Conservation (phyloP, 1,140 invertebrate species). For the Dolichoris vasculosae region DNA sequence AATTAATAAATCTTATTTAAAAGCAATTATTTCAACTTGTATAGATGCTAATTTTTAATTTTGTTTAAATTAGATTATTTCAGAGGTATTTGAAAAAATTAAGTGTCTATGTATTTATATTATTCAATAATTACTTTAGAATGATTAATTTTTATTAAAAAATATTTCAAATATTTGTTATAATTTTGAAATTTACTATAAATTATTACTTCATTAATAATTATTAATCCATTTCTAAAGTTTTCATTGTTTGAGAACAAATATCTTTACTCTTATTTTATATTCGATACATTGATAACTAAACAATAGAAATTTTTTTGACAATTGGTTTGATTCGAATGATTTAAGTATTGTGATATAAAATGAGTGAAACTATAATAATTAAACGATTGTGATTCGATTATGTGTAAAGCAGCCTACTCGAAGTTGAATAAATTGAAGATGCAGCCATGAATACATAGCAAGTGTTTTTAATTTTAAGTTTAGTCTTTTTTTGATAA, state of each 20-base stretch:
- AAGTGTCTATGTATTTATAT: too few relatives aligned
- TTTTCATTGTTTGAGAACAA: not conserved
- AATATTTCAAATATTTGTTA: too few relatives aligned
- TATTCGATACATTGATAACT: not conserved
- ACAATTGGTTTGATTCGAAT: constrained; percentile 25
- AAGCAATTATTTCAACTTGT: not conserved
- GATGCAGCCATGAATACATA: constrained; percentile 5
- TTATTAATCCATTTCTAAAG: too few relatives aligned
- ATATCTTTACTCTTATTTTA: not conserved
- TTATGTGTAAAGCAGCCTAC: constrained; percentile 31
- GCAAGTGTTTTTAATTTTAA: constrained; percentile 6
- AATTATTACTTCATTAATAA: not conserved
- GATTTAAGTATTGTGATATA: not conserved
- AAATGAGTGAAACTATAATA: constrained; percentile 26
- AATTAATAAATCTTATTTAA: not conserved
- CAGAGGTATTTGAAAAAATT: too few relatives aligned
- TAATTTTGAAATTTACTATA: not conserved
- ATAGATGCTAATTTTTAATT: not conserved
- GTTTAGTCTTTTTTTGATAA: not conserved
- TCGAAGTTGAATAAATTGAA: constrained; percentile 3
- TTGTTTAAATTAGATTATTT: not conserved
- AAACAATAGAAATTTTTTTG: constrained; percentile 32
- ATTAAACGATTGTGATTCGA: constrained; percentile 21
- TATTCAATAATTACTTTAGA: too few relatives aligned
- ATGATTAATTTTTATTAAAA: too few relatives aligned